Percentiles rank a stretch among this genome's conserved stretches.
Evolutionary conservation across 2,113 vertebrate genomes (phyloP).

Genomic region (Neopipo cinnamomea): DNA sequence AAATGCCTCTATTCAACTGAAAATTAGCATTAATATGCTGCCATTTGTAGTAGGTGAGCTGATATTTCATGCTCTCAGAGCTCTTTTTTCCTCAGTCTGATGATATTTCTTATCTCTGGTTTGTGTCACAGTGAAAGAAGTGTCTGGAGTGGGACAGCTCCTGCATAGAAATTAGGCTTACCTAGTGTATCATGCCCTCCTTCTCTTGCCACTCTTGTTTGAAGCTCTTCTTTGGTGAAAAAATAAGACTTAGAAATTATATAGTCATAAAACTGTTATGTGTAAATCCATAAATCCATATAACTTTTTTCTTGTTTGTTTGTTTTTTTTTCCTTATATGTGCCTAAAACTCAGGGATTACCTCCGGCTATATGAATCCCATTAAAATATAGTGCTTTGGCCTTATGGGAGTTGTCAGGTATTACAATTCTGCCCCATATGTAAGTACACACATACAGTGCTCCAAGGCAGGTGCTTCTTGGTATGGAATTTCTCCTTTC

Average conservation of each 20-base stretch:
- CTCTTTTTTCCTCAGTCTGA: background rate
- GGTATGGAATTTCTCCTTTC: background rate
- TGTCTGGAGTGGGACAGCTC: background rate
- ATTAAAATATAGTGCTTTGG: background rate
- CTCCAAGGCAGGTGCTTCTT: background rate
- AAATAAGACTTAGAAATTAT: background rate
- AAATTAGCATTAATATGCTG: background rate
- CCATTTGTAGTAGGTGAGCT: background rate
- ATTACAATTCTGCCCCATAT: background rate
- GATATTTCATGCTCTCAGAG: background rate
- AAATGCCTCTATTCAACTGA: background rate
- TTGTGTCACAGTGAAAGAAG: background rate
- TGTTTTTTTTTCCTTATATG: background rate
- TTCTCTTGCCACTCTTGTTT: background rate
- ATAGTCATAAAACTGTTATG: background rate
- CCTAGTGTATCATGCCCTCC: rapidly evolving
- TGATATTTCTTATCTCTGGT: background rate
- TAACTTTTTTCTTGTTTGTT: background rate
- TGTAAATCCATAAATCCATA: background rate
- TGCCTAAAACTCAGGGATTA: background rate
- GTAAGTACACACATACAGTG: rapidly evolving
- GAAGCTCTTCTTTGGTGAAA: background rate
- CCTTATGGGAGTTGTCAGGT: background rate
- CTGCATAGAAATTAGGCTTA: background rate
- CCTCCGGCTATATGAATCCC: background rate